These are phyloP conservation scores for Ostrea denselamellosa DNA, from an alignment of 1,140 invertebrate genomes.

Conservation along the genomic window DNA sequence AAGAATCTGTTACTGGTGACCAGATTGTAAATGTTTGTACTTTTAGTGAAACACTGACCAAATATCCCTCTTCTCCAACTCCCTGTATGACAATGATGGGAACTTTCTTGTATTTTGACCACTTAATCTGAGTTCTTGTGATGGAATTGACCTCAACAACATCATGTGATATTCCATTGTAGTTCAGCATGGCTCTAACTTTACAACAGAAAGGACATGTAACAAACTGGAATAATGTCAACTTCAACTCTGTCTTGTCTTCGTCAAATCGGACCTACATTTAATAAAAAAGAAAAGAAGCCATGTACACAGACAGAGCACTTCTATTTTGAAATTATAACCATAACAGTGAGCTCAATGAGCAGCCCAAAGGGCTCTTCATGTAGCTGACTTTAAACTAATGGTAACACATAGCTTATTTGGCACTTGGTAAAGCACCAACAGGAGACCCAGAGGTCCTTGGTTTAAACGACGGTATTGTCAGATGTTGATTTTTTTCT, in stretches of 20 bases:
- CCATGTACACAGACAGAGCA: background rate
- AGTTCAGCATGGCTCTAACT: conserved; percentile 94
- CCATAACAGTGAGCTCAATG: too few relatives aligned
- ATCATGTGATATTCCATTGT: conserved; percentile 95
- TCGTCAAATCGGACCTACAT: conserved; percentile 22
- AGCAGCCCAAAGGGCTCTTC: too few relatives aligned
- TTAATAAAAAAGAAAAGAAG: background rate
- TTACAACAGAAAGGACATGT: conserved; percentile 99
- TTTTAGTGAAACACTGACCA: conserved; percentile 59
- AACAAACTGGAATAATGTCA: conserved; percentile 96
- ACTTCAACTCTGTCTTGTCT: conserved; percentile 83
- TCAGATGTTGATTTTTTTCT: too few relatives aligned
- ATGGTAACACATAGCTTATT: too few relatives aligned
- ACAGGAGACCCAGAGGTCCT: too few relatives aligned
- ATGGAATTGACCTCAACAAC: conserved; percentile 98
- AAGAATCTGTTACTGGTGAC: too few relatives aligned
- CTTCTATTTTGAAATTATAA: too few relatives aligned
- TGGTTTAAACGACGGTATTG: too few relatives aligned
- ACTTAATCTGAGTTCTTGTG: conserved; percentile 92
- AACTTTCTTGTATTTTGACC: conserved; percentile 97
- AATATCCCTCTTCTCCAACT: conserved; percentile 80
- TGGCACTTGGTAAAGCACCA: too few relatives aligned
- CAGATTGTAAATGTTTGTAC: too few relatives aligned
- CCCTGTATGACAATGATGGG: conserved; percentile 93
- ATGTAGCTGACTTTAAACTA: too few relatives aligned